A percentile compares a stretch with the other conserved stretches of the same genome.
Evolutionary conservation across 2,113 vertebrate species (phyloP).

Genomic region (Mustela lutreola): DNA sequence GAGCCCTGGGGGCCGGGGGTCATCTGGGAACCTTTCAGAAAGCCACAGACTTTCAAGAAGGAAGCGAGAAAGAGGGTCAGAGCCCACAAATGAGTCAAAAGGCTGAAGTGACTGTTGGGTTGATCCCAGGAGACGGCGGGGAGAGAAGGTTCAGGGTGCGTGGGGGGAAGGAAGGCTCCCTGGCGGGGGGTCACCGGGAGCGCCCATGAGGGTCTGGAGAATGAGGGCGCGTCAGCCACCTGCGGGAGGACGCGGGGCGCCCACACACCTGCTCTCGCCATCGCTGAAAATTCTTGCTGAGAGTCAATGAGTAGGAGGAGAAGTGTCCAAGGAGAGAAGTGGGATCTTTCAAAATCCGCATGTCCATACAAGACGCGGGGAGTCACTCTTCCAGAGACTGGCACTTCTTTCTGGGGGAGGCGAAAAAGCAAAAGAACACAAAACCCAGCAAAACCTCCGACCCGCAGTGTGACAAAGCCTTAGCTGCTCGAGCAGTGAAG

Average conservation of each 20-base stretch:
- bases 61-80: not conserved
- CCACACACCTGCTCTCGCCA: not conserved
- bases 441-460: not conserved
- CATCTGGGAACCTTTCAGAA: not conserved
- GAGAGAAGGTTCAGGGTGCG: not conserved
- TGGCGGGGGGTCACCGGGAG: not conserved
- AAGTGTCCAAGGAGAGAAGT: not conserved
- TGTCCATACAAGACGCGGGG: not conserved
- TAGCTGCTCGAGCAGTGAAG: not conserved
- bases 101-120: fast-evolving
- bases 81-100: not conserved
- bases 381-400: not conserved
- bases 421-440: not conserved
- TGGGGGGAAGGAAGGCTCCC: not conserved
- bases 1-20: no score
- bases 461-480: not conserved
- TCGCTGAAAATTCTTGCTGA: not conserved
- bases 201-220: not conserved
- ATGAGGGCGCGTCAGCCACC: not conserved
- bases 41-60: not conserved
- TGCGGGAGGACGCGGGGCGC: not conserved
- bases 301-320: not conserved
- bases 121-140: fast-evolving
- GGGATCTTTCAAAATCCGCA: no score
- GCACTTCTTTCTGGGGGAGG: no score